These are phyloP conservation scores for Epizoanthus rinbou DNA, from an alignment of 92 coral and sea anemone species.

Conservation along the genomic window DNA sequence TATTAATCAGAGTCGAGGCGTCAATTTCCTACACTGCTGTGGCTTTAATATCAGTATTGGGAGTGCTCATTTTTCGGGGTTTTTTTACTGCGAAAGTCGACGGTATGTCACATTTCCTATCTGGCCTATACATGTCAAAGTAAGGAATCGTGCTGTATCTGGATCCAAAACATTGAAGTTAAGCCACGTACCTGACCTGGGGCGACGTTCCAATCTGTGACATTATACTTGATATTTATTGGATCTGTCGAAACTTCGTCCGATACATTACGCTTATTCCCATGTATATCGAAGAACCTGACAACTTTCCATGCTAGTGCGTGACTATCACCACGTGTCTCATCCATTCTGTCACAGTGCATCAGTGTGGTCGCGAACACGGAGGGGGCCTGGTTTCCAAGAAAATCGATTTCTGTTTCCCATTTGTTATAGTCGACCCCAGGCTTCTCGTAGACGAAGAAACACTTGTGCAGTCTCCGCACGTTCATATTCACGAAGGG, in stretches of 20 bases:
- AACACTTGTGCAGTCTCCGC: slow-evolving; percentile 64
- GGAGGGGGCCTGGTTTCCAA: slow-evolving; percentile 66
- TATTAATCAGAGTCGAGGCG: no score
- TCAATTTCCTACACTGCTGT: no score
- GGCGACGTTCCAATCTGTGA: slow-evolving; percentile 74
- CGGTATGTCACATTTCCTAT: no score
- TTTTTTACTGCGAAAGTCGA: no score
- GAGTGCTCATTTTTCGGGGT: no score
- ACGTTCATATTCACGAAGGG: slow-evolving; percentile 70
- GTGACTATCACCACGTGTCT: slow-evolving; percentile 52
- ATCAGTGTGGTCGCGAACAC: slow-evolving; percentile 83
- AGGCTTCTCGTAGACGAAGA: slow-evolving; percentile 59
- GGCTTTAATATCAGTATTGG: no score
- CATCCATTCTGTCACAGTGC: slow-evolving; percentile 62
- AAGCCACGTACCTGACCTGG: slow-evolving; percentile 61
- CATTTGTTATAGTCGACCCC: slow-evolving; percentile 49
- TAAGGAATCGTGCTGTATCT: no score
- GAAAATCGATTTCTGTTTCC: slow-evolving; percentile 66
- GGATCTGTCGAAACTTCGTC: slow-evolving; percentile 83
- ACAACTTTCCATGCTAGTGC: slow-evolving; percentile 76
- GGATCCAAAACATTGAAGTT: no score
- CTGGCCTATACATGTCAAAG: no score
- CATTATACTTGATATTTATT: slow-evolving; percentile 47
- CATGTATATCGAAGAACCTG: slow-evolving; percentile 42
- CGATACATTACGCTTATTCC: slow-evolving; percentile 29